A percentile compares a stretch with the other conserved stretches of the same genome.
Evolutionary conservation across 2,113 vertebrate species (phyloP).

Genomic region (Notiomystis cincta): DNA sequence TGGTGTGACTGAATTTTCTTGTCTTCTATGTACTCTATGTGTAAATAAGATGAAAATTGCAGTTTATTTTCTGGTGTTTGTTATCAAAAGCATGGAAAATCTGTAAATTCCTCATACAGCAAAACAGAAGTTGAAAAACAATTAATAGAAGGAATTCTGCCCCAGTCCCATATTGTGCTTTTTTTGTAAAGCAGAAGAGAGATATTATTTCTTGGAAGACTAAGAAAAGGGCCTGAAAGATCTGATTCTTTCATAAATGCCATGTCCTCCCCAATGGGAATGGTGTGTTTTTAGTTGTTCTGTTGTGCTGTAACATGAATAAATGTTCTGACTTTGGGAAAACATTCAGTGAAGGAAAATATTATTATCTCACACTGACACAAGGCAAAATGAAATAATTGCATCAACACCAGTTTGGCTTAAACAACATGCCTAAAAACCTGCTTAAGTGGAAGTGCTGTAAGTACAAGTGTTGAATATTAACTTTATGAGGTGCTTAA

Average conservation of each 20-base stretch:
- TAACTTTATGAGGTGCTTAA: slow-evolving; percentile 78
- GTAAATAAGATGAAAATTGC: not conserved
- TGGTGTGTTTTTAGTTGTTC: not conserved
- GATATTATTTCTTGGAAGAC: not conserved
- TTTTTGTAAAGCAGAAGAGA: not conserved
- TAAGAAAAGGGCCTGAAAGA: not conserved
- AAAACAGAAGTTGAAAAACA: not conserved
- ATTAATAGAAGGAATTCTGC: not conserved
- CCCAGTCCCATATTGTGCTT: not conserved
- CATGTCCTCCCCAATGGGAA: not conserved
- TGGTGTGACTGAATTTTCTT: not conserved
- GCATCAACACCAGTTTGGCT: slow-evolving; percentile 49
- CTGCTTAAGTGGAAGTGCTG: slow-evolving; percentile 51
- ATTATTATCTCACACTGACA: not conserved
- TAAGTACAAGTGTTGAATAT: slow-evolving; percentile 64
- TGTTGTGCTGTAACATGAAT: not conserved
- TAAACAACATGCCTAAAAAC: slow-evolving; percentile 61
- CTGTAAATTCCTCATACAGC: not conserved
- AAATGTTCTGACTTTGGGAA: not conserved
- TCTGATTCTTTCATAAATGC: not conserved
- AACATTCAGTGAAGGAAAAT: slow-evolving; percentile 21
- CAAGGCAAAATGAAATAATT: slow-evolving; percentile 47
- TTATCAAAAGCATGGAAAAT: not conserved
- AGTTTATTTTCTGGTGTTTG: not conserved
- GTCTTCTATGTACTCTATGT: not conserved